These are phyloP conservation scores for Ptilonorhynchus violaceus DNA, from an alignment of 2,113 vertebrate genomes.

Conservation along the genomic window DNA sequence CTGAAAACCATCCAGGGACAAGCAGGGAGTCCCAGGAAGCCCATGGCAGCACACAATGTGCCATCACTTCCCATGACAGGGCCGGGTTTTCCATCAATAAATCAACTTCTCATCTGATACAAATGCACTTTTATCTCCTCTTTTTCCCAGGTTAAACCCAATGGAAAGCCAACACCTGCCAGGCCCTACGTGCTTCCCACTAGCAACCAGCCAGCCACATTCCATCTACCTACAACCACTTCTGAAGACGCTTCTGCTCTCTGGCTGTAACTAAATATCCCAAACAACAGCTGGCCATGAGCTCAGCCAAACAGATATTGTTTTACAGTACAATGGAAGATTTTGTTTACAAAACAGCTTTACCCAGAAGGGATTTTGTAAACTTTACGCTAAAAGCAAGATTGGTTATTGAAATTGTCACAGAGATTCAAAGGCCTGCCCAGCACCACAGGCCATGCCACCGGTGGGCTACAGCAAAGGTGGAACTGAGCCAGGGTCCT, in stretches of 20 bases:
- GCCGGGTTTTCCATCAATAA: not conserved
- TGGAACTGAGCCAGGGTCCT: not conserved
- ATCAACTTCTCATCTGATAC: not conserved
- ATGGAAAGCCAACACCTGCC: not conserved
- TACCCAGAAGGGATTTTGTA: not conserved
- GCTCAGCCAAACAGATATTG: not conserved
- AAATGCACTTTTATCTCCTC: not conserved
- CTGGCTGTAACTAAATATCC: not conserved
- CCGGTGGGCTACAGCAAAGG: not conserved
- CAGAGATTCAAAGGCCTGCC: not conserved
- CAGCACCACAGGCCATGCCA: not conserved
- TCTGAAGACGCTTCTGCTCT: not conserved
- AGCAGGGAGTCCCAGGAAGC: not conserved
- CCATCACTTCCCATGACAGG: not conserved
- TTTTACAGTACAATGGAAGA: not conserved
- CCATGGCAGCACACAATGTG: not conserved
- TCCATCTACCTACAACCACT: not conserved
- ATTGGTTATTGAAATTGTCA: not conserved
- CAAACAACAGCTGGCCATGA: constrained; percentile 9
- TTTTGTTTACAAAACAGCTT: not conserved
- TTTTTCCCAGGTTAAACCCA: not conserved
- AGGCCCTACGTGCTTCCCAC: not conserved
- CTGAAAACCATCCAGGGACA: not conserved
- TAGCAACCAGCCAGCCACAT: not conserved
- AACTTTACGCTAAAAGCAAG: not conserved